These are phyloP conservation scores for Cheirogaleus major DNA, from an alignment of 2,797 vertebrate genomes.

Conservation along the genomic window DNA sequence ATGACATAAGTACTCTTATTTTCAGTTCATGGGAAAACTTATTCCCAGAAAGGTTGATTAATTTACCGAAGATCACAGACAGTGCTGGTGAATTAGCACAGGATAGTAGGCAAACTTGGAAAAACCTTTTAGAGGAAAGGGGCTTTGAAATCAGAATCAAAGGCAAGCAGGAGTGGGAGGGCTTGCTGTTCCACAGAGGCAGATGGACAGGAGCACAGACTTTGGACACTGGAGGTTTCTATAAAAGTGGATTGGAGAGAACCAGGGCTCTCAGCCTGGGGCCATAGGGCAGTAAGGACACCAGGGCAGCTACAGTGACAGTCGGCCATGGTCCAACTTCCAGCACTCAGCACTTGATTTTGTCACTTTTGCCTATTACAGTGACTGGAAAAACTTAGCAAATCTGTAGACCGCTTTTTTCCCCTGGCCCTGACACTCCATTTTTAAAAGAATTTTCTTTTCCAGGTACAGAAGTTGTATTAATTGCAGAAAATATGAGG, in stretches of 20 bases:
- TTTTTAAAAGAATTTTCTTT: conserved; percentile 19
- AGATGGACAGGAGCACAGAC: not conserved
- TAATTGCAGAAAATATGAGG: conserved; percentile 36
- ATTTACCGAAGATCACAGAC: not conserved
- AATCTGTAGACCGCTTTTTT: not conserved
- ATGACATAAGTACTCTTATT: not conserved
- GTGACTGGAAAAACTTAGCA: not conserved
- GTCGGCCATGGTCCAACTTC: accelerated
- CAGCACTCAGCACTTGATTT: not conserved
- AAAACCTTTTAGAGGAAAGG: not conserved
- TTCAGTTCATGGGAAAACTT: not conserved
- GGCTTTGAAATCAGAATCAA: conserved; percentile 4
- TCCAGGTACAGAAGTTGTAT: not conserved
- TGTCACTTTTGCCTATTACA: not conserved
- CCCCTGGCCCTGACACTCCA: not conserved
- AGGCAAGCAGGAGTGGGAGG: not conserved
- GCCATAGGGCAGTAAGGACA: accelerated
- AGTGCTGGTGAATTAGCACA: not conserved
- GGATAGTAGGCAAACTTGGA: not conserved
- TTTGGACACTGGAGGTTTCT: not conserved
- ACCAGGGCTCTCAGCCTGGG: not conserved
- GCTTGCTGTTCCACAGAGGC: not conserved
- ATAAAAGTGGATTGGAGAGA: not conserved
- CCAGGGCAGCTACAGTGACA: not conserved
- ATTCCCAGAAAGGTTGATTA: not conserved